Evolutionary conservation across 1,140 invertebrate species (phyloP), one percentile per base, ranked within the genome.

Genomic region (Drusus annulatus): DNA sequence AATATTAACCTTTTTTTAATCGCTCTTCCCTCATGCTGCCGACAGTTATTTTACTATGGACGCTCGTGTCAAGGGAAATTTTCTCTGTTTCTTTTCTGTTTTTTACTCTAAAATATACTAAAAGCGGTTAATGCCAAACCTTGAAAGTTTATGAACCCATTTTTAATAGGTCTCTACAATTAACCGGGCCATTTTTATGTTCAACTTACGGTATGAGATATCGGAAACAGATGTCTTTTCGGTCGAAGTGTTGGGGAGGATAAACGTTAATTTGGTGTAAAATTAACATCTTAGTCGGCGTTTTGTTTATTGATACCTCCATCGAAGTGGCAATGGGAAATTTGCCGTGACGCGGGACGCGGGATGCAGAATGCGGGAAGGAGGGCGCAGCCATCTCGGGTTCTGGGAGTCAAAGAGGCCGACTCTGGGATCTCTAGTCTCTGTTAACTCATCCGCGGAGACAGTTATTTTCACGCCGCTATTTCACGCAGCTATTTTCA

Each of bases 231-330:
- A 82, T 82, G 81, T 79, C 19, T 13, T 2, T 7, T 19, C 8
- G 1, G 36, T 45, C n/a, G 52, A 56, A 50, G 31, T 28, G 51
- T 19, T 25, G 63, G 73, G 45, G 15, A 36, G 69, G 45, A 82
- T 82, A 71, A 71, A 77, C 36, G 60, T 78, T 82, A 82, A 82
- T 80, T 82, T 62, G 78, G 78, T 82, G 81, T 79, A 82, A 82
- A 82, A 82, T 82, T 82, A 80, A 82, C 81, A 79, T 80, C 78
- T 74, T 75, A 19, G 16, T 50, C 56, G 69, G 50, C 76, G 60
- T 21, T 77, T 21, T 50, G 74, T 45, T 76, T 69, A 45, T 45
- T 80, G 65, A 60, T 65, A 23, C 73, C 36, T 15, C 58, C 23
- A 28, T 8, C 50, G 4, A 54, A 56, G n/a, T 50, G 51, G 69